Base-by-base conservation (phyloP, 2,113 vertebrate species). In the Marcusenius ussheri region DNA sequence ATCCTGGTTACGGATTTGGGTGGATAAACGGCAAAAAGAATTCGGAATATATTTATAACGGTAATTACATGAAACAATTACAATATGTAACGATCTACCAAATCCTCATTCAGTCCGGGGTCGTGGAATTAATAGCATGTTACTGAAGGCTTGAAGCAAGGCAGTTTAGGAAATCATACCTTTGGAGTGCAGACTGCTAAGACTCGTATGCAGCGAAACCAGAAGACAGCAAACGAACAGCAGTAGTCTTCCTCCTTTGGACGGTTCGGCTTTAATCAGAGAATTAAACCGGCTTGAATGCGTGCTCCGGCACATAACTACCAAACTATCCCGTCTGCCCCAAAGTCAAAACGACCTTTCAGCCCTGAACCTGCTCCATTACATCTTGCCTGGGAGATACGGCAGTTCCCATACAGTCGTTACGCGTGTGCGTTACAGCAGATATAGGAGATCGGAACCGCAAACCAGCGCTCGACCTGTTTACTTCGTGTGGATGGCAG, bases 101-200 rank as follows among this genome's bases (percentile, higher is more conserved):
- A 27, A 66, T 10, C 2, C 24, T 27, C 24, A 66, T 66, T 66
- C 1, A 66, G 58, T 27, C 8, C n/a, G 8, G 58, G 58, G 58
- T 27, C 24, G 10, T 70, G 62, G 1, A 70, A 70, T 31, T 31
- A 70, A 31, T 13, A 10, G n/a, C 9, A 31, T 80, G 17, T 80
- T 80, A 80, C 13, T 42, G 74, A n/a, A n/a, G n/a, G n/a, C n/a
- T n/a, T n/a, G n/a, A 80, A 80, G 39, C 74, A 80, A 42, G 13
- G 74, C 74, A 39, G 8, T 19, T 39, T 42, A 80, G 35, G 35
- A 19, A 47, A 13, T 31, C 93, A 35, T 93, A 96, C 95, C 95
- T 94, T 96, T 96, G 35, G 88, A 93, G 19, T 93, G 53, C 89
- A 95, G 94, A 66, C 83, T 49, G 21, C 89, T 84, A 6, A 92